A percentile compares a stretch with the other conserved stretches of the same genome.
Conservation (phyloP, 64 coral and sea anemone species). For the Montipora efflorescens region DNA sequence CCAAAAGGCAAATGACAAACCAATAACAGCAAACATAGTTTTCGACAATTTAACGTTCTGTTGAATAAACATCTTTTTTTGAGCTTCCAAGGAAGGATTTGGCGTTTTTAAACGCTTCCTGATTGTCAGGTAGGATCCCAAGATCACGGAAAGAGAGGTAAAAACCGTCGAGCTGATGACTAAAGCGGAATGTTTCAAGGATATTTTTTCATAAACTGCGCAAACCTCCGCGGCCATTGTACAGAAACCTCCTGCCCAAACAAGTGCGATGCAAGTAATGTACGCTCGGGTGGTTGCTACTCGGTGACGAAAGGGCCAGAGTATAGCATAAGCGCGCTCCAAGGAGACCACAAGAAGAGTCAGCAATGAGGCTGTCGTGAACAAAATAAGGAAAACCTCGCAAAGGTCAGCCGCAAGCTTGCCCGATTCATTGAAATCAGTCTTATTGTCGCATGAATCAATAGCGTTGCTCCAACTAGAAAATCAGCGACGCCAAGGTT, state of each 20-base stretch:
- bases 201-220: not conserved
- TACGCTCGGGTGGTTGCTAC: not conserved
- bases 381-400: not conserved
- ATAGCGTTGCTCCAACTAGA: not conserved
- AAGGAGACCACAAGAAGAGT: not conserved
- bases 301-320: constrained; percentile 26
- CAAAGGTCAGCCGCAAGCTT: not conserved
- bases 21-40: constrained; percentile 21
- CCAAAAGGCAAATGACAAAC: constrained; percentile 10
- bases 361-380: not conserved
- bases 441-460: not conserved
- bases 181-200: not conserved
- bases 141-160: not conserved
- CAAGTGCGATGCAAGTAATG: not conserved
- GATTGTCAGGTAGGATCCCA: not conserved
- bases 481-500: not conserved
- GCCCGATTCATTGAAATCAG: too few species aligned
- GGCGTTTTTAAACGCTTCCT: not conserved
- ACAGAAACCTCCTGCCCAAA: not conserved
- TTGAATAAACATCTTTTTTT: not conserved
- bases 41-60: constrained; percentile 31
- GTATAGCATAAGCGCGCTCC: constrained; percentile 32
- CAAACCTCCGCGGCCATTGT: not conserved
- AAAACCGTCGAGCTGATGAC: not conserved
- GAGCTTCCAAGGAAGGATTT: not conserved